phyloP scores from a whole-genome alignment of 2,797 vertebrate genomes.

The Sebastes cheni region DNA sequence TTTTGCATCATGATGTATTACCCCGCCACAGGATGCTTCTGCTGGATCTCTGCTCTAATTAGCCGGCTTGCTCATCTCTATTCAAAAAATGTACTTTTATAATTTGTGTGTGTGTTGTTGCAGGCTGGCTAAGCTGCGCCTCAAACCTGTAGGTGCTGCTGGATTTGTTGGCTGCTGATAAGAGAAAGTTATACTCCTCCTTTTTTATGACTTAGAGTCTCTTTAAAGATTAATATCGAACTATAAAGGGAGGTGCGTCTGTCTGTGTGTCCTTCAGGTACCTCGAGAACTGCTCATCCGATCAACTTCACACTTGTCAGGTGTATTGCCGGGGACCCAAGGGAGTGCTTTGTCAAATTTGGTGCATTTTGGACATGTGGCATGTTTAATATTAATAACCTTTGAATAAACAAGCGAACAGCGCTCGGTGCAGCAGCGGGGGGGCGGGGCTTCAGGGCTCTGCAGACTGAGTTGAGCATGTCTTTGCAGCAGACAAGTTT shows the following conservation, averaged over 20 bases:
- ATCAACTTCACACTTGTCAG: not conserved
- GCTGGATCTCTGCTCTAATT: slow-evolving; percentile 52
- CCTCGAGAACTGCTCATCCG: not conserved
- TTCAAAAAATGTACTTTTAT: slow-evolving; percentile 9
- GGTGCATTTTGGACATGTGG: not conserved
- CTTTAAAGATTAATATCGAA: slow-evolving; percentile 4
- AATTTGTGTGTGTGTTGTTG: not conserved
- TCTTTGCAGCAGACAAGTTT: too few relatives aligned
- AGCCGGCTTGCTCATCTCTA: slow-evolving; percentile 24
- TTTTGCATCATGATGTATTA: slow-evolving; percentile 71
- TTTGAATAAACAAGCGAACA: too few relatives aligned
- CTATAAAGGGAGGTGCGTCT: not conserved
- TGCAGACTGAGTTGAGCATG: too few relatives aligned
- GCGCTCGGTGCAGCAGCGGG: too few relatives aligned
- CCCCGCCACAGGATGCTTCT: slow-evolving; percentile 11
- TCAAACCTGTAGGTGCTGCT: slow-evolving; percentile 1
- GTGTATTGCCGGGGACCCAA: not conserved
- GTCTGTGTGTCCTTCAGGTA: not conserved
- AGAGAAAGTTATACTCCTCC: not conserved
- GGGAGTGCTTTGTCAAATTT: not conserved
- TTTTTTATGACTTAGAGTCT: not conserved
- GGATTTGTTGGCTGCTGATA: slow-evolving; percentile 2
- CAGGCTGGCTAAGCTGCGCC: not conserved
- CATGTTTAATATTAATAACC: not conserved
- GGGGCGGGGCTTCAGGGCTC: too few relatives aligned